These are phyloP conservation scores for Hesperophylax magnus DNA, from an alignment of 1,140 invertebrate genomes.

Conservation along the genomic window DNA sequence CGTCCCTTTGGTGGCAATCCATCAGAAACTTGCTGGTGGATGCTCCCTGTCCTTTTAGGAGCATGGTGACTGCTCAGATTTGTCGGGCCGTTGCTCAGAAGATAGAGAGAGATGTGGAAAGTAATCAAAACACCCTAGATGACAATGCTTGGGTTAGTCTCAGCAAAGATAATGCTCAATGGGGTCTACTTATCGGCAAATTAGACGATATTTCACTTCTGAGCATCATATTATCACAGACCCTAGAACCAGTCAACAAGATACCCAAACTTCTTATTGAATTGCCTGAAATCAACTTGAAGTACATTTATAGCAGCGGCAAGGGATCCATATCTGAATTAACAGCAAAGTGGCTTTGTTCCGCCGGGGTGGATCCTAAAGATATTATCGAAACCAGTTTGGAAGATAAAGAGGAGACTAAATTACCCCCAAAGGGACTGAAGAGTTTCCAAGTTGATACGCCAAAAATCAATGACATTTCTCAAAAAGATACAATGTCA, in stretches of 20 bases:
- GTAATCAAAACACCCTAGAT: slow-evolving; percentile 64
- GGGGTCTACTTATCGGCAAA: slow-evolving; percentile 88
- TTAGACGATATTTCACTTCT: slow-evolving; percentile 90
- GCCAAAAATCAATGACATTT: slow-evolving; percentile 52
- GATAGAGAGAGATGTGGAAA: slow-evolving; percentile 62
- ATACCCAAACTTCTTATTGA: slow-evolving; percentile 74
- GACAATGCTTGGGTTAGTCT: slow-evolving; percentile 86
- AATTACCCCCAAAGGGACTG: slow-evolving; percentile 29
- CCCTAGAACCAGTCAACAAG: slow-evolving; percentile 62
- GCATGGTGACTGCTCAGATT: slow-evolving; percentile 81
- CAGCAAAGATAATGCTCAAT: slow-evolving; percentile 87
- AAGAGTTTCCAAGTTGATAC: slow-evolving; percentile 43
- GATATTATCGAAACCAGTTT: slow-evolving; percentile 58
- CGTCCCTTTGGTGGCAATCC: slow-evolving; percentile 82
- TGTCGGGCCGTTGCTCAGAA: slow-evolving; percentile 79
- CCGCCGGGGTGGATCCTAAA: slow-evolving; percentile 78
- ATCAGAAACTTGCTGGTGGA: slow-evolving; percentile 79
- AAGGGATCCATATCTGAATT: slow-evolving; percentile 89
- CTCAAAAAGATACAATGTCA: slow-evolving; percentile 60
- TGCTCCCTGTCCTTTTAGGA: slow-evolving; percentile 79
- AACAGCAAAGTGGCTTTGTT: slow-evolving; percentile 85
- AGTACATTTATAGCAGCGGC: slow-evolving; percentile 82
- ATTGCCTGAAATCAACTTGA: slow-evolving; percentile 79
- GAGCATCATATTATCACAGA: slow-evolving; percentile 77
- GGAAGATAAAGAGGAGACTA: slow-evolving; percentile 55